These are phyloP conservation scores for Dicyrtoma fusca DNA, from an alignment of 2,888 invertebrate species.

Conservation along the genomic window DNA sequence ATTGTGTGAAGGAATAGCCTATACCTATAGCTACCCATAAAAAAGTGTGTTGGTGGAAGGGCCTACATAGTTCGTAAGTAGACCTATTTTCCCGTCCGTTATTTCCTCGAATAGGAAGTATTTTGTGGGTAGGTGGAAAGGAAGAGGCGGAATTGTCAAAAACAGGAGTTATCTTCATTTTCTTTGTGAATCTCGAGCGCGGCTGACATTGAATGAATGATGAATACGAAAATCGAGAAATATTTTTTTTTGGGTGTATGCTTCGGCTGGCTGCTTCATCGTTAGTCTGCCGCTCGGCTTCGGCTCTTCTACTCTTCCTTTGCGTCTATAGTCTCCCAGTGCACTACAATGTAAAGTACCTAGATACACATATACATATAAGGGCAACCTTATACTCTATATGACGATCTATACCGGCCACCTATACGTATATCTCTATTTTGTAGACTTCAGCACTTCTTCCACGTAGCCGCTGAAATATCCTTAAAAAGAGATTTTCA, in stretches of 20 bases:
- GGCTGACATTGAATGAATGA: conserved; percentile 39
- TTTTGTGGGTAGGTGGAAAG: conserved; percentile 35
- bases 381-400: too few relatives aligned
- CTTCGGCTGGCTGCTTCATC: not conserved
- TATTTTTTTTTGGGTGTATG: conserved; percentile 30
- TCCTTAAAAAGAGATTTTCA: conserved; percentile 25
- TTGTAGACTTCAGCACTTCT: too few relatives aligned
- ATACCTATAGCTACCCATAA: not conserved
- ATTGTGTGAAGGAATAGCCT: not conserved
- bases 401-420: too few relatives aligned
- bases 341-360: conserved; percentile 3
- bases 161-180: conserved; percentile 39
- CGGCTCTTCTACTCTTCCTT: too few relatives aligned
- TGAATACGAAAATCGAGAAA: conserved; percentile 36
- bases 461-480: too few relatives aligned
- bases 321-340: not conserved
- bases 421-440: too few relatives aligned
- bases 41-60: not conserved
- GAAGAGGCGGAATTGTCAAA: conserved; percentile 38
- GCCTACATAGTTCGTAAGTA: not conserved
- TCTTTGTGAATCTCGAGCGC: conserved; percentile 37
- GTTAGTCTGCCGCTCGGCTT: not conserved
- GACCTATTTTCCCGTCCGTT: conserved; percentile 1
- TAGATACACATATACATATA: not conserved
- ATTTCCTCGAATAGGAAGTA: conserved; percentile 33